phyloP scores from a whole-genome alignment of 2,888 invertebrate species.

The Deilephila porcellus region DNA sequence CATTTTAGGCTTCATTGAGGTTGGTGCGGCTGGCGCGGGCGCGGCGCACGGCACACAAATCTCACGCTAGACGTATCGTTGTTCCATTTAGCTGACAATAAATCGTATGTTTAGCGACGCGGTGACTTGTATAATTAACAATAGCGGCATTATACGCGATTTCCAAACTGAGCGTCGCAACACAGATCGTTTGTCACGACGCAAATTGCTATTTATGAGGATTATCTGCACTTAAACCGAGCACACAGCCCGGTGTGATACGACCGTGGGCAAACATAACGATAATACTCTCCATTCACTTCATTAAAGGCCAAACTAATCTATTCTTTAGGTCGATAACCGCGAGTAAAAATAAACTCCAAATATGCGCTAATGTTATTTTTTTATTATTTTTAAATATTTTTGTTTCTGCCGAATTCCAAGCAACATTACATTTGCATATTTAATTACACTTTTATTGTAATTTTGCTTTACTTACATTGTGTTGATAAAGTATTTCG shows the following conservation, averaged over 20 bases:
- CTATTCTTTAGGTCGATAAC: constrained; percentile 20
- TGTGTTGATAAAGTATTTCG: neutral
- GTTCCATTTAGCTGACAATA: constrained; percentile 80
- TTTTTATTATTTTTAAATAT: constrained; percentile 19
- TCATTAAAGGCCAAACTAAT: constrained; percentile 15
- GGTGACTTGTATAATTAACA: constrained; percentile 82
- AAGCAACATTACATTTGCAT: constrained; percentile 17
- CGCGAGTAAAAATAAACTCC: constrained; percentile 12
- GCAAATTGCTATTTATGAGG: constrained; percentile 81
- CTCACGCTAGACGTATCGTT: constrained; percentile 73
- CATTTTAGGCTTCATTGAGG: constrained; percentile 63
- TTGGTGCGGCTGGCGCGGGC: constrained; percentile 48
- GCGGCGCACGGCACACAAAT: constrained; percentile 53
- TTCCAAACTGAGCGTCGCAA: constrained; percentile 78
- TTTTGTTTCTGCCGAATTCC: constrained; percentile 10
- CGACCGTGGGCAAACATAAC: constrained; percentile 36
- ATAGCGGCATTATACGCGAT: constrained; percentile 80
- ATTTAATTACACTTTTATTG: constrained; percentile 11
- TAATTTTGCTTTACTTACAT: constrained; percentile 3
- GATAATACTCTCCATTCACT: constrained; percentile 17
- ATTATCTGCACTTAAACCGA: constrained; percentile 70
- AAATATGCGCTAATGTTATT: constrained; percentile 19
- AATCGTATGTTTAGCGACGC: constrained; percentile 82
- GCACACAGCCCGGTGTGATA: constrained; percentile 58
- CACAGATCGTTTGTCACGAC: constrained; percentile 79